phyloP scores from a whole-genome alignment of 2,797 vertebrate genomes.

The Sciaenops ocellatus region DNA sequence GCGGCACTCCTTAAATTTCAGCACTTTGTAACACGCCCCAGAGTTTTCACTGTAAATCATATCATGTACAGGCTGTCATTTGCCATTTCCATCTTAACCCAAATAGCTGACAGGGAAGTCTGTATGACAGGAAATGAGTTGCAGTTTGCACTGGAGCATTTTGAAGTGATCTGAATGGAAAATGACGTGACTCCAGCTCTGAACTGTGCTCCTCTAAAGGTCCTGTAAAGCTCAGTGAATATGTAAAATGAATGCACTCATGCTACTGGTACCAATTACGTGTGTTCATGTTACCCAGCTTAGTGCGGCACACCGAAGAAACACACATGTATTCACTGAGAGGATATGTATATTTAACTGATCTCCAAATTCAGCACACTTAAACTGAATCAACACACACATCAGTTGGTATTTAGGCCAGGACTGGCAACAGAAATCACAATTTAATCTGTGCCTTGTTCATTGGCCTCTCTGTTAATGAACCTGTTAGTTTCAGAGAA shows the following conservation, averaged over 20 bases:
- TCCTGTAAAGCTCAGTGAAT: constrained; percentile 39
- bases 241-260: constrained; percentile 17
- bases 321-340: background rate
- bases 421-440: background rate
- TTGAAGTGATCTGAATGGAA: constrained; percentile 44
- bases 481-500: background rate
- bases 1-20: constrained; percentile 5
- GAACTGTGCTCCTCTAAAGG: constrained; percentile 41
- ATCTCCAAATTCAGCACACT: background rate
- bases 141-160: constrained; percentile 38
- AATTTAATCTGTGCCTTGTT: background rate
- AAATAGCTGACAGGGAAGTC: constrained; percentile 34
- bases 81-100: constrained; percentile 30
- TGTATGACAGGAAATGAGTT: constrained; percentile 51
- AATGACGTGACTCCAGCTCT: constrained; percentile 30
- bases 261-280: constrained; percentile 6
- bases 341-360: constrained; percentile 1
- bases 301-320: background rate
- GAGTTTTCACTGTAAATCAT: constrained; percentile 47
- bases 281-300: background rate
- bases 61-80: constrained; percentile 50
- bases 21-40: background rate
- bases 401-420: constrained; percentile 9
- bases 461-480: background rate
- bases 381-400: constrained; percentile 1